A percentile compares a stretch with the other conserved stretches of the same genome.
Conservation (phyloP, 2,888 invertebrate species). For the Clepsis dumicolana region DNA sequence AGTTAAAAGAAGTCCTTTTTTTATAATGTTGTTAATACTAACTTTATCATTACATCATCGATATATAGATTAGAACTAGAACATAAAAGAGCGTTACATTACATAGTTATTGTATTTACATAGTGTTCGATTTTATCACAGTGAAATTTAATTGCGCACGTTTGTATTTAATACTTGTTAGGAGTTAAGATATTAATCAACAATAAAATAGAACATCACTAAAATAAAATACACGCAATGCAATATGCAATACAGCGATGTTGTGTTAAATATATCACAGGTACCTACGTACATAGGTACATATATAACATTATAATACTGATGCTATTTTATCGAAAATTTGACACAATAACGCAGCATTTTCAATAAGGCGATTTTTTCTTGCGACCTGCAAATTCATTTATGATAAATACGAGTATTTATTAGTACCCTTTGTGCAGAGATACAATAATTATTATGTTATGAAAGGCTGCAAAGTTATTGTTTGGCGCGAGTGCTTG, state of each 20-base stretch:
- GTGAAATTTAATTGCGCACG: conserved; percentile 3
- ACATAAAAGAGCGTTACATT: too few species aligned
- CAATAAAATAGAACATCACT: too few species aligned
- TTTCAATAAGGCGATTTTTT: too few species aligned
- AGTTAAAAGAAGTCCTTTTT: too few species aligned
- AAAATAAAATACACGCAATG: conserved; percentile 33
- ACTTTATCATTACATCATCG: background rate
- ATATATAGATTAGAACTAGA: background rate
- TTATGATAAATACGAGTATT: too few species aligned
- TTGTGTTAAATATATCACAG: conserved; percentile 28
- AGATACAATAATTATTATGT: too few species aligned
- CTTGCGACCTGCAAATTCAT: too few species aligned
- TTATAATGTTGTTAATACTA: background rate
- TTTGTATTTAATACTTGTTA: conserved; percentile 1
- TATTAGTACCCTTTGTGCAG: too few species aligned
- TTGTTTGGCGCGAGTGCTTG: too few species aligned
- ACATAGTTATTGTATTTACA: too few species aligned
- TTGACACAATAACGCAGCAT: background rate
- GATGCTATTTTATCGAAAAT: background rate
- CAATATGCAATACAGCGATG: conserved; percentile 29
- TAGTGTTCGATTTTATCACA: conserved; percentile 10
- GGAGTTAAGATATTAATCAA: conserved; percentile 12
- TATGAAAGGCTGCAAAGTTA: too few species aligned
- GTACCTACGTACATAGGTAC: background rate
- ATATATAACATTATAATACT: too few species aligned